Percentiles rank a stretch among this genome's conserved stretches.
Conservation (phyloP, 1,140 invertebrate genomes). For the Procambarus virginalis region DNA sequence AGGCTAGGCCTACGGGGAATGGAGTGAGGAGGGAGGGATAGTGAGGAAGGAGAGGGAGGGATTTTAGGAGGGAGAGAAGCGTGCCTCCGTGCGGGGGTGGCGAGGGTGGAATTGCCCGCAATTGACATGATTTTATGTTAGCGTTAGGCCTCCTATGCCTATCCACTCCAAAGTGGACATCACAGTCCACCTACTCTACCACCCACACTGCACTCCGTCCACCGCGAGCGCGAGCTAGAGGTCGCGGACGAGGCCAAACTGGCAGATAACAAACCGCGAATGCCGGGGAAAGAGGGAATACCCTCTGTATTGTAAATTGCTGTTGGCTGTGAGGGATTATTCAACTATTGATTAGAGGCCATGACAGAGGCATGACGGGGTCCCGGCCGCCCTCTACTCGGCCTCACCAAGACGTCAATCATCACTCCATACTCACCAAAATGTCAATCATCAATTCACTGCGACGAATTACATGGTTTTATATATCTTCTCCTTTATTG, state of each 20-base stretch:
- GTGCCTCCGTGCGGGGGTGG: slow-evolving; percentile 23
- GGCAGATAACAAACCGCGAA: not conserved
- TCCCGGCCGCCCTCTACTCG: not conserved
- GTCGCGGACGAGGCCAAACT: too few species aligned
- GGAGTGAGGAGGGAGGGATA: not conserved
- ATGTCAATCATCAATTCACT: too few species aligned
- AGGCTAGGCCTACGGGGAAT: not conserved
- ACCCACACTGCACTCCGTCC: not conserved
- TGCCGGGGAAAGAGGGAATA: not conserved
- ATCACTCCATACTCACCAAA: not conserved
- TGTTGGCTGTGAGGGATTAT: slow-evolving; percentile 33
- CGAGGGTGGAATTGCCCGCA: slow-evolving; percentile 34
- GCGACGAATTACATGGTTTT: too few species aligned
- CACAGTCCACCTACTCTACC: too few species aligned
- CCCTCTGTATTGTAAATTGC: slow-evolving; percentile 31
- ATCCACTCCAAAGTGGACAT: too few species aligned
- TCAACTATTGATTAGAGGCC: slow-evolving; percentile 22
- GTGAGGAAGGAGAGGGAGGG: not conserved
- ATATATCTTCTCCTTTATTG: too few species aligned
- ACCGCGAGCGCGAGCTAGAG: too few species aligned
- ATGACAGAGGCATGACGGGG: slow-evolving; percentile 14
- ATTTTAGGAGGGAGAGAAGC: too few species aligned
- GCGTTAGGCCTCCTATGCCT: not conserved
- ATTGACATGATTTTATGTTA: slow-evolving; percentile 28
- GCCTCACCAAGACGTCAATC: slow-evolving; percentile 23